phyloP scores from a whole-genome alignment of 2,113 vertebrate genomes.

The Ochotona princeps region DNA sequence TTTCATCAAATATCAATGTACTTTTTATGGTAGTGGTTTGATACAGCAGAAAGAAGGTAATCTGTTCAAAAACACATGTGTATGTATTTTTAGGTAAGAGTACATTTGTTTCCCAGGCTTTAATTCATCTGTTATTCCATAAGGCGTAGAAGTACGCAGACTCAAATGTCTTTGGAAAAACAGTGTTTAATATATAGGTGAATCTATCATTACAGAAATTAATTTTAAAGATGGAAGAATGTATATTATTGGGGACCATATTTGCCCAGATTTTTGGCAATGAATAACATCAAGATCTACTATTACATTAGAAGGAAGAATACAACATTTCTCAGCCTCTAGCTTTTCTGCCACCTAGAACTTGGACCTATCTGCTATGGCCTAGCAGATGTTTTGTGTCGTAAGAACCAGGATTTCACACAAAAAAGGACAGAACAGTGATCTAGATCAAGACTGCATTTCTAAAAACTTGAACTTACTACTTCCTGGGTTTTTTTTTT shows the following conservation, averaged over 20 bases:
- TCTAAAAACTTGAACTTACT: background rate
- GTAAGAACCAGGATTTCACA: too few relatives aligned
- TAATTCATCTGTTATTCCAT: background rate
- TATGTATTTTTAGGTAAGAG: background rate
- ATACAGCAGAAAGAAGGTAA: background rate
- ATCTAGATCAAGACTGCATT: background rate
- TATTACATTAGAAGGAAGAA: background rate
- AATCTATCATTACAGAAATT: background rate
- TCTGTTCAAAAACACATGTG: background rate
- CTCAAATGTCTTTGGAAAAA: background rate
- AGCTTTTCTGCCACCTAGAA: background rate
- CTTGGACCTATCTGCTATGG: background rate
- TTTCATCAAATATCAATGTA: background rate
- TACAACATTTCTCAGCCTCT: background rate
- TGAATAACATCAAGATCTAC: background rate
- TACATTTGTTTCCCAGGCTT: background rate
- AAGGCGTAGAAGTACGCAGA: background rate
- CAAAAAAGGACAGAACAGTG: background rate
- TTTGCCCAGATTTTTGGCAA: background rate
- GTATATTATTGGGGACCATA: background rate
- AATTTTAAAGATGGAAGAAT: background rate
- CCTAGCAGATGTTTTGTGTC: background rate
- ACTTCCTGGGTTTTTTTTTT: background rate
- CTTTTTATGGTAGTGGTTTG: background rate
- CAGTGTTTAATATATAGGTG: background rate